Evolutionary conservation across 1,140 invertebrate genomes (phyloP), one percentile per base, ranked within the genome.

Genomic region (Drosophila santomea): DNA sequence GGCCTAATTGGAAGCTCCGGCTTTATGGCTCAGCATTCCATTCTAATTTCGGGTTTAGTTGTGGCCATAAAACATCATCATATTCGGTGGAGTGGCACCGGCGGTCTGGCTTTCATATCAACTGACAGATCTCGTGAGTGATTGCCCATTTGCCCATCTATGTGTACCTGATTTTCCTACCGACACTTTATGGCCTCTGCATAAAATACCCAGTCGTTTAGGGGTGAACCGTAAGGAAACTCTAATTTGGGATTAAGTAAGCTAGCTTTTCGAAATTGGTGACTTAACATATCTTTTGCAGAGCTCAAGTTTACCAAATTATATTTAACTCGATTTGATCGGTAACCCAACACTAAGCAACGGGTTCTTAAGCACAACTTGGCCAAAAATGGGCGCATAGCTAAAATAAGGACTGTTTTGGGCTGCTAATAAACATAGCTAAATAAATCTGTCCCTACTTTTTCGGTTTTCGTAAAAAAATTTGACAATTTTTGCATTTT

Each of bases 31-130:
- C 23, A 35, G 44, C 48, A 68, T 68, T 64, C 72, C 73, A 75
- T 75, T 69, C 73, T 64, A 75, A 75, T 75, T 75, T 75, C 52
- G 73, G 60, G 28, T 71, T 71, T 69, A 69, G 67, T 62, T 63
- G 38, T 63, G 72, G 50, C 69, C 58, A 74, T 74, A 74, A 74
- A 74, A 74, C 72, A 74, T 74, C 72, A 74, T 74, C 71, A 74
- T 74, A 74, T 74, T 55, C 45, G 14, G 14, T 38, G 32, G 8
- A 74, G 35, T 32, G 20, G 54, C 20, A 3, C n/a, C 35, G 11
- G n/a, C 28, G 4, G 32, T 32, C 10, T 25, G 48, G n/a, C 48
- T 10, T 10, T 8, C 32, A 17, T 62, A 62, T 67, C 58, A 64
- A 62, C 62, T 59, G 25, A 62, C 38, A 64, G 74, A 80, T 66